Conservation (phyloP, 1,140 invertebrate genomes). For the Eueides isabella region DNA sequence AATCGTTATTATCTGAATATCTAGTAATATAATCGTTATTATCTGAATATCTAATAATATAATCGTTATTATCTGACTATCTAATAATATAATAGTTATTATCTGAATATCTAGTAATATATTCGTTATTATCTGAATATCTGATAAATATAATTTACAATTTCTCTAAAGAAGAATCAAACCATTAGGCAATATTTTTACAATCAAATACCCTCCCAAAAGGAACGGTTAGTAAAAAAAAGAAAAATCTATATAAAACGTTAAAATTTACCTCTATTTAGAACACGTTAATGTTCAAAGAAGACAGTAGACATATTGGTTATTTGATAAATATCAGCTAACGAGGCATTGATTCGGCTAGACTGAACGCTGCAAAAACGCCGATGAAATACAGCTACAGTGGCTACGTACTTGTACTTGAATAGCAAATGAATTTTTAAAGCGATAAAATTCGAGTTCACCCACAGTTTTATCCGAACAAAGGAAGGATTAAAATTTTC, state of each 20-base stretch:
- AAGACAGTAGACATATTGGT: background rate
- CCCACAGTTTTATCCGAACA: conserved; percentile 29
- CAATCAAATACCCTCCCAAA: too few species aligned
- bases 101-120: too few species aligned
- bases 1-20: too few species aligned
- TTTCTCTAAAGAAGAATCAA: too few species aligned
- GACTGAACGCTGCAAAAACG: conserved; percentile 17
- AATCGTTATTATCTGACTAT: too few species aligned
- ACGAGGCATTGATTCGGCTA: conserved; percentile 9
- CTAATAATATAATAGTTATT: too few species aligned
- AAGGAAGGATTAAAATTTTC: conserved; percentile 27
- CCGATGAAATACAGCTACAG: conserved; percentile 23
- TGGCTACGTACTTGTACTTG: conserved; percentile 17
- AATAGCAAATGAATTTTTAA: conserved; percentile 35
- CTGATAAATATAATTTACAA: too few species aligned
- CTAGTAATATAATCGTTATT: too few species aligned
- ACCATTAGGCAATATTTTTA: too few species aligned
- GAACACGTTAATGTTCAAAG: background rate
- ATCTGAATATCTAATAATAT: too few species aligned
- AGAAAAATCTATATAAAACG: background rate
- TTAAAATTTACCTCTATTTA: background rate
- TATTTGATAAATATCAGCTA: conserved; percentile 8
- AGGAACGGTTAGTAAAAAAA: too few species aligned
- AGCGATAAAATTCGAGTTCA: conserved; percentile 34
- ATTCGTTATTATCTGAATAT: too few species aligned